These are phyloP conservation scores for Drosophila flavopinicola DNA, from an alignment of 2,888 invertebrate species.

Conservation along the genomic window DNA sequence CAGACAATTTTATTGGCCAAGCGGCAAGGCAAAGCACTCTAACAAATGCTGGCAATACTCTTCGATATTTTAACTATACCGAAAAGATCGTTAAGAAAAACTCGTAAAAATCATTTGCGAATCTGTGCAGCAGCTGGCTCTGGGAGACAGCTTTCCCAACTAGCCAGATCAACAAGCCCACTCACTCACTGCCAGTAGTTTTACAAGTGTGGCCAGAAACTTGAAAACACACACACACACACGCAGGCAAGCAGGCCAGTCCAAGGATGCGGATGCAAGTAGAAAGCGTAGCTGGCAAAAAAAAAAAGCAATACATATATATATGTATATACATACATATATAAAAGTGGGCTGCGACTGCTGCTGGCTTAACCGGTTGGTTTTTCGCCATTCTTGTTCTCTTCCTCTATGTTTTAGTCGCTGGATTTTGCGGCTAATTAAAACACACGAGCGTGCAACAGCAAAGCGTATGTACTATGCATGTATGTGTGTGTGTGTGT, in stretches of 20 bases:
- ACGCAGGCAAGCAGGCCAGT: slow-evolving; percentile 20
- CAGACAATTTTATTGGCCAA: slow-evolving; percentile 1
- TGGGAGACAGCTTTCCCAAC: slow-evolving; percentile 5
- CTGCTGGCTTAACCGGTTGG: slow-evolving; percentile 47
- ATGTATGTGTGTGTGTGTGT: slow-evolving; percentile 19
- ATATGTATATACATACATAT: background rate
- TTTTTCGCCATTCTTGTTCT: slow-evolving; percentile 39
- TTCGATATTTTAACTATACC: background rate
- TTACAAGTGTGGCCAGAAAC: slow-evolving; percentile 20
- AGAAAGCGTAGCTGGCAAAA: slow-evolving; percentile 51
- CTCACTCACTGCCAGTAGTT: slow-evolving; percentile 2
- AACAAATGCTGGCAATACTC: background rate
- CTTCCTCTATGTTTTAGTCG: slow-evolving; percentile 29
- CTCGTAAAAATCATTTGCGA: slow-evolving; percentile 5
- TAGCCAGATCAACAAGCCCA: slow-evolving; percentile 9
- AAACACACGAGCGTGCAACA: slow-evolving; percentile 57
- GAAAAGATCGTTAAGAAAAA: background rate
- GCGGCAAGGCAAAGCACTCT: background rate
- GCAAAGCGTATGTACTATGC: slow-evolving; percentile 17
- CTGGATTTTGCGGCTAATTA: slow-evolving; percentile 69
- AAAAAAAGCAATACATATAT: background rate
- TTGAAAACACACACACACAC: slow-evolving; percentile 16
- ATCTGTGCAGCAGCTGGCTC: slow-evolving; percentile 1
- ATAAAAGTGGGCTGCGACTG: slow-evolving; percentile 51
- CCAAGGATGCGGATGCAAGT: slow-evolving; percentile 58